Percentiles rank a stretch among this genome's conserved stretches.
Evolutionary conservation across 2,113 vertebrate genomes (phyloP).

Genomic region (Bothrops jararaca): DNA sequence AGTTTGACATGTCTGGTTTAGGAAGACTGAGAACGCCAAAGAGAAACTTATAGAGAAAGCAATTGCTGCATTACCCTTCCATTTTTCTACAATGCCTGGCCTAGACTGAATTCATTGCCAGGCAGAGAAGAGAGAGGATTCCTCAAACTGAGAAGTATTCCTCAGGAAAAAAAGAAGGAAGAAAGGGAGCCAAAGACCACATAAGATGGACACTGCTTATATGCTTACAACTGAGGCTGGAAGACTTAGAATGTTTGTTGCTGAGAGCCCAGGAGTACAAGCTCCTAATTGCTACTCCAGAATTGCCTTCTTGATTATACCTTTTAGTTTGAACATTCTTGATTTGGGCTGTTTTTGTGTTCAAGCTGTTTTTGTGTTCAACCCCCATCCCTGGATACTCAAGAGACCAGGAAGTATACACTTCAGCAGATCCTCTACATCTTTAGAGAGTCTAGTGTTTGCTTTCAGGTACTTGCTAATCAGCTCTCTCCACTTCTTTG

Average conservation of each 20-base stretch:
- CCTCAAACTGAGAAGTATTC: not conserved
- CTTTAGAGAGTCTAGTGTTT: not conserved
- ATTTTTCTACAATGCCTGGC: not conserved
- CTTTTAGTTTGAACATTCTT: not conserved
- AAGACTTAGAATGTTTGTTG: not conserved
- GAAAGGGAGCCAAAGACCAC: not conserved
- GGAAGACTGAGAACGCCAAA: not conserved
- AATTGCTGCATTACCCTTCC: not conserved
- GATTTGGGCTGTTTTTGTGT: not conserved
- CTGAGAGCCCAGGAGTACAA: not conserved
- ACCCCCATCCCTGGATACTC: not conserved
- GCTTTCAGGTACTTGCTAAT: not conserved
- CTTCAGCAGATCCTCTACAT: not conserved
- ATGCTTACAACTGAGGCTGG: not conserved
- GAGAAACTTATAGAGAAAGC: not conserved
- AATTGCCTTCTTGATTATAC: not conserved
- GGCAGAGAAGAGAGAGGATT: not conserved
- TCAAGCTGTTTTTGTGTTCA: not conserved
- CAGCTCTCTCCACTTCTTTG: not conserved
- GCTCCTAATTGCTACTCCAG: not conserved
- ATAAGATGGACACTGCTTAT: not conserved
- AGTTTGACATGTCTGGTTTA: not conserved
- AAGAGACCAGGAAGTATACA: not conserved
- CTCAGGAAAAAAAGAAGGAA: not conserved
- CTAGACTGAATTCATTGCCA: not conserved